Base-by-base conservation (phyloP, 92 coral and sea anemone species). In the Parazoanthus darwini region DNA sequence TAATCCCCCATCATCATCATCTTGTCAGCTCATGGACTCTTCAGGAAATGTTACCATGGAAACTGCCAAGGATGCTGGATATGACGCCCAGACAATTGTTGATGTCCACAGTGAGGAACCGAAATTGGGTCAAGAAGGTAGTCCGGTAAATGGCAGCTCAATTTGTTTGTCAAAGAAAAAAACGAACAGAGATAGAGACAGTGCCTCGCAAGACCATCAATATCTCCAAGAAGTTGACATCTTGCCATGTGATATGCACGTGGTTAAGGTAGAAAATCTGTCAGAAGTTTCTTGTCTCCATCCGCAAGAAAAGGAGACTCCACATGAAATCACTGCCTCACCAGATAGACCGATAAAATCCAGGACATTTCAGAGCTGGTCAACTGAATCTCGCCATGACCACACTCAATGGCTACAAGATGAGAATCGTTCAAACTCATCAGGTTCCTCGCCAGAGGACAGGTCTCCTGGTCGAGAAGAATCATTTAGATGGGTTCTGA, bases 251-350 rank as follows among this genome's bases (percentile, higher is more conserved):
- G 68, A 18, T 1, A 48, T 84, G 42, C 63, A 75, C 2, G 87
- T 48, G 77, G 78, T 84, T 23, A 84, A 84, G 66, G 87, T 84
- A 22, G 87, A 84, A 15, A 44, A 79, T 11, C 58, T 42, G 23
- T n/a, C 65, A 14, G 79, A 42, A 42, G 58, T 44, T 75, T 42
- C 35, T 23, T 84, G 54, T 22, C 25, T 29, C 66, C 29, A 71
- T 35, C 38, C 15, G 65, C 46, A 18, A 25, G 87, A 84, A 48
- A 22, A 43, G 36, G 10, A 20, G 38, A 20, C 51, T 63, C 54
- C 66, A 9, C 65, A 70, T 48, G 79, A 71, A 46, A n/a, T 20
- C 3, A 6, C 65, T 7, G 43, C 25, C 36, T 48, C 66, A 48
- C 25, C 87, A 36, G 54, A 43, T 14, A 29, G 23, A 42, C 65